phyloP scores from a whole-genome alignment of 2,113 vertebrate species.

The Callospermophilus lateralis region DNA sequence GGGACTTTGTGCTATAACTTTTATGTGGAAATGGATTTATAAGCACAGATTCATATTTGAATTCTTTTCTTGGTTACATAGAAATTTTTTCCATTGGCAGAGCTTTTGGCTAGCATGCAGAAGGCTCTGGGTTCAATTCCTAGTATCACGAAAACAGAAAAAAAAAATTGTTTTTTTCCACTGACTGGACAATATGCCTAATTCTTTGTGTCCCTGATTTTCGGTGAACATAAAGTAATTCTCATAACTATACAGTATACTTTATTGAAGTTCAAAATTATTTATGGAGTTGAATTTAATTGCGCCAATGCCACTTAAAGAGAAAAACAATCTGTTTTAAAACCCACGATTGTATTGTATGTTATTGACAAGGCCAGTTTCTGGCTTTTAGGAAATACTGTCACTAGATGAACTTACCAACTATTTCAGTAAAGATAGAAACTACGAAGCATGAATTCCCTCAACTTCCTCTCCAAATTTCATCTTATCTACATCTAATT shows the following conservation, averaged over 20 bases:
- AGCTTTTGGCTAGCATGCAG: background rate
- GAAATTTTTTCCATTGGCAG: background rate
- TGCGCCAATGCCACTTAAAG: background rate
- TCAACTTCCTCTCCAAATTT: constrained; percentile 32
- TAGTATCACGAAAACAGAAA: background rate
- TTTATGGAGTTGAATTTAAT: background rate
- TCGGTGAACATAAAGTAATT: background rate
- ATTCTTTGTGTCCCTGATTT: background rate
- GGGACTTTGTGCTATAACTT: background rate
- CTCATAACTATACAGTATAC: background rate
- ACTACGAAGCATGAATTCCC: constrained; percentile 12
- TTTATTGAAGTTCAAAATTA: background rate
- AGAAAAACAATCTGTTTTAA: background rate
- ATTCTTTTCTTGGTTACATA: background rate
- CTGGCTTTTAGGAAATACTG: background rate
- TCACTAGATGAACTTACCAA: constrained; percentile 28
- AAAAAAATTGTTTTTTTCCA: background rate
- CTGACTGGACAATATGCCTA: background rate
- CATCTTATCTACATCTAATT: constrained; percentile 35
- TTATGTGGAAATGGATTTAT: background rate
- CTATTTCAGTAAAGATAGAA: background rate
- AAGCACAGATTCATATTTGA: background rate
- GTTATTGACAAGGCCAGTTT: background rate
- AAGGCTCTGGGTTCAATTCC: background rate
- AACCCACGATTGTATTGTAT: background rate